These are phyloP conservation scores for Acleris emargana DNA, from an alignment of 2,888 invertebrate species.

Conservation along the genomic window DNA sequence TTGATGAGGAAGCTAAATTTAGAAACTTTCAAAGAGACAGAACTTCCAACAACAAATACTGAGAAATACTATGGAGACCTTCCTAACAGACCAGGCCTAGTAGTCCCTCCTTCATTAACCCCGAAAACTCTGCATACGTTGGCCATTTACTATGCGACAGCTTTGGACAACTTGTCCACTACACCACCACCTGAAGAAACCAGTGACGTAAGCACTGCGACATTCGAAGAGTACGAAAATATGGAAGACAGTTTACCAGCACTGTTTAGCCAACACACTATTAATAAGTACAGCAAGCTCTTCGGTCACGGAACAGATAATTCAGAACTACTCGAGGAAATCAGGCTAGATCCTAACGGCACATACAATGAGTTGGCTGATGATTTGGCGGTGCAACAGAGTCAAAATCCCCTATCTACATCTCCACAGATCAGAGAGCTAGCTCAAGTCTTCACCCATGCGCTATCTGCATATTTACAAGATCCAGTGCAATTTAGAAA, in stretches of 20 bases:
- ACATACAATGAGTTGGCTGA: slow-evolving; percentile 74
- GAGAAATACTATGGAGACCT: slow-evolving; percentile 76
- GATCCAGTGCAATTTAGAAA: slow-evolving; percentile 92
- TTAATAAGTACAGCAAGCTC: slow-evolving; percentile 84
- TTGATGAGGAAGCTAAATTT: slow-evolving; percentile 88
- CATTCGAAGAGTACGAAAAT: slow-evolving; percentile 65
- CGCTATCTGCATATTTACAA: slow-evolving; percentile 91
- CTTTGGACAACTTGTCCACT: slow-evolving; percentile 83
- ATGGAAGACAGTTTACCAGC: slow-evolving; percentile 82
- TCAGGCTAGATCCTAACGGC: slow-evolving; percentile 70
- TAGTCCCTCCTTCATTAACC: slow-evolving; percentile 88
- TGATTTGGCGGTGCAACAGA: slow-evolving; percentile 85
- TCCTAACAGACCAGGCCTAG: slow-evolving; percentile 84
- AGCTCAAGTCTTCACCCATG: slow-evolving; percentile 93
- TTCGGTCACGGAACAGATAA: slow-evolving; percentile 66
- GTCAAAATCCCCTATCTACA: slow-evolving; percentile 85
- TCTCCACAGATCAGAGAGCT: slow-evolving; percentile 89
- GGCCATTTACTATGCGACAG: slow-evolving; percentile 91
- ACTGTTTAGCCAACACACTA: slow-evolving; percentile 86
- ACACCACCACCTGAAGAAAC: slow-evolving; percentile 64
- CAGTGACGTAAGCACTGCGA: slow-evolving; percentile 58
- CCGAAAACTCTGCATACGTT: slow-evolving; percentile 91
- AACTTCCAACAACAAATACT: slow-evolving; percentile 68
- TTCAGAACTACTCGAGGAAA: slow-evolving; percentile 67
- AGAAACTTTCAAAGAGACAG: slow-evolving; percentile 71